Evolutionary conservation across 35 echinoderm and acorn worm genomes (phyloP).

Genomic region (Patiria miniata): DNA sequence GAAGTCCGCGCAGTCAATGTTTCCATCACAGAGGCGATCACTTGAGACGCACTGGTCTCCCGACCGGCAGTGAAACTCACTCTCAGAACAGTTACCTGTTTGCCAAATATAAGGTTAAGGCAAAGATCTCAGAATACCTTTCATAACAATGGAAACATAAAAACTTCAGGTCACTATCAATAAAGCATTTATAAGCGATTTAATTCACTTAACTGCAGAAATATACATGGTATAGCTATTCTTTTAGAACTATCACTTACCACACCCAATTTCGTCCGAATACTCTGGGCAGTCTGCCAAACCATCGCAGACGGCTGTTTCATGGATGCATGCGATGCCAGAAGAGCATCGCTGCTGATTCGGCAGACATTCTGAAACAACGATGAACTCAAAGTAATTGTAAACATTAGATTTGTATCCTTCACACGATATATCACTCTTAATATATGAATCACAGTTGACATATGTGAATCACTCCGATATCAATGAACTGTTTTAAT

Average conservation of each 20-base stretch:
- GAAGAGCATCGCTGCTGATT: background rate
- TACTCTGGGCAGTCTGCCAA: constrained; percentile 5
- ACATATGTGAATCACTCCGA: no score
- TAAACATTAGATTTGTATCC: no score
- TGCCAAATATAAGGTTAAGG: background rate
- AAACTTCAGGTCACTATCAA: no score
- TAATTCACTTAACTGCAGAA: no score
- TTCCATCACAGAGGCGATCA: background rate
- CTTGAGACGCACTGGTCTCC: background rate
- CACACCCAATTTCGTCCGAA: background rate
- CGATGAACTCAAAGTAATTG: background rate
- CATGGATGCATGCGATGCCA: background rate
- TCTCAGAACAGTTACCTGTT: background rate
- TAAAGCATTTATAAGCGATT: no score
- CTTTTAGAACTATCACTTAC: no score
- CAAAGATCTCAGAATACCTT: no score
- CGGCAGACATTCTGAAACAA: background rate
- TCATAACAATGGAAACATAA: no score
- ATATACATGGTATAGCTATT: no score
- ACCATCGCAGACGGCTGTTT: background rate
- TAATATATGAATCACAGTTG: no score
- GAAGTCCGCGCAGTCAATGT: background rate
- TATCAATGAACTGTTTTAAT: no score
- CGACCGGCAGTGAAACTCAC: background rate
- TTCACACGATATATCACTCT: no score